Percentiles rank a stretch among this genome's conserved stretches.
phyloP scores from a whole-genome alignment of 2,797 vertebrate species.

The Artibeus jamaicensis region DNA sequence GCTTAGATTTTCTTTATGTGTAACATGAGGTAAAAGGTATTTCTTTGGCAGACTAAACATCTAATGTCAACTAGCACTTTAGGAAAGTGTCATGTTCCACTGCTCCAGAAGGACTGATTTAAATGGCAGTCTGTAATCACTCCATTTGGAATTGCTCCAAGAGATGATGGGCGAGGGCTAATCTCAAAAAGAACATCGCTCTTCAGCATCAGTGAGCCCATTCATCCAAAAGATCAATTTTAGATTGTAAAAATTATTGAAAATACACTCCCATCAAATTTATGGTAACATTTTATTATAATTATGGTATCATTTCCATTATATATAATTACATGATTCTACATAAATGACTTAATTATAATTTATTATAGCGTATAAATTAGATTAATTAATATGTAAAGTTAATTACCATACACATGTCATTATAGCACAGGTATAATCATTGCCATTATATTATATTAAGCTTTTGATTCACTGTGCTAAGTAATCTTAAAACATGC shows the following conservation, averaged over 20 bases:
- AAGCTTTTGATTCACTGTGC: constrained; percentile 14
- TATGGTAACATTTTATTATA: constrained; percentile 26
- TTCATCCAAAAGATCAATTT: constrained; percentile 43
- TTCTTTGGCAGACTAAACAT: constrained; percentile 47
- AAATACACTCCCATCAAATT: constrained; percentile 36
- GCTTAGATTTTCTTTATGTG: neutral
- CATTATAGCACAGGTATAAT: constrained; percentile 46
- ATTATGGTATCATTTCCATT: constrained; percentile 19
- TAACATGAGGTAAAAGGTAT: neutral
- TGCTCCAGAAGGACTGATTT: constrained; percentile 7
- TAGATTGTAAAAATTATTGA: constrained; percentile 26
- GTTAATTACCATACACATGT: constrained; percentile 2
- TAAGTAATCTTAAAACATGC: constrained; percentile 35
- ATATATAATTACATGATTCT: constrained; percentile 27
- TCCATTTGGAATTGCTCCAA: constrained; percentile 44
- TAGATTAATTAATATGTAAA: constrained; percentile 23
- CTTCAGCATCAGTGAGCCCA: neutral
- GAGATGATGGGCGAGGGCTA: constrained; percentile 25
- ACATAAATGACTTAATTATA: constrained; percentile 18
- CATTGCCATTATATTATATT: constrained; percentile 30
- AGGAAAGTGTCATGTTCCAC: constrained; percentile 52
- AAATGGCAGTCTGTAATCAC: constrained; percentile 34
- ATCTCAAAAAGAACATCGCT: constrained; percentile 35
- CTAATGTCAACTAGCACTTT: constrained; percentile 53
- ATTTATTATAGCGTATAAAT: neutral